Evolutionary conservation across 1,140 invertebrate species (phyloP), one percentile per base, ranked within the genome.

Genomic region (Choristoneura fumiferana): DNA sequence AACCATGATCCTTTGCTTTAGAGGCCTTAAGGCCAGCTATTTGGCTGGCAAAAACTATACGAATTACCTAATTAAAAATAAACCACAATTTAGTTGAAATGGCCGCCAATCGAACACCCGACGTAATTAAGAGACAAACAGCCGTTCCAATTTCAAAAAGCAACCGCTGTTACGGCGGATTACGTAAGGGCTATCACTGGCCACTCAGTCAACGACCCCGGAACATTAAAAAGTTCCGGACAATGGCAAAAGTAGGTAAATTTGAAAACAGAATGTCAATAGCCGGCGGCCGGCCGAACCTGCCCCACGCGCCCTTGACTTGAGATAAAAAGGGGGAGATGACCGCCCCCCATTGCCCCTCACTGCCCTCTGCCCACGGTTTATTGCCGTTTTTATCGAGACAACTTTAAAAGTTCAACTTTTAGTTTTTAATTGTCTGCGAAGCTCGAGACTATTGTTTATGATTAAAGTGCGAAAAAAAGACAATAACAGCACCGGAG

Each of bases 231-330:
- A 88, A 85, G 82, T 85, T 86, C 71, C 81, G 75, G 78, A 85
- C 82, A 84, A 84, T 80, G 73, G 76, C 71, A 85, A 78, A 83
- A 84, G 81, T 84, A 73, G 80, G 81, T 79, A 84, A 81, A 84
- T 84, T 86, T 86, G 75, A 86, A 84, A 82, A 88, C 78, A 79
- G 74, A 86, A 86, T 86, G 85, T 86, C 85, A 86, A 86, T 88
- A 86, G 82, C 83, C 84, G 81, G 53, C 77, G 84, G 82, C 76
- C 76, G 73, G 77, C 76, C 75, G 81, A 78, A 88, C 85, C 85
- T 88, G 83, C 85, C 85, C 77, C 80, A 88, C 78, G 77, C 83
- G 83, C 82, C 85, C 85, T 85, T 86, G 82, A 78, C 76, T 88
- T 88, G 81, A 77, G 83, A 85, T 82, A 84, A 83, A 80, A 73